Percentiles rank a stretch among this genome's conserved stretches.
Evolutionary conservation across 2,797 vertebrate genomes (phyloP).

Genomic region (Sebastes taczanowskii): DNA sequence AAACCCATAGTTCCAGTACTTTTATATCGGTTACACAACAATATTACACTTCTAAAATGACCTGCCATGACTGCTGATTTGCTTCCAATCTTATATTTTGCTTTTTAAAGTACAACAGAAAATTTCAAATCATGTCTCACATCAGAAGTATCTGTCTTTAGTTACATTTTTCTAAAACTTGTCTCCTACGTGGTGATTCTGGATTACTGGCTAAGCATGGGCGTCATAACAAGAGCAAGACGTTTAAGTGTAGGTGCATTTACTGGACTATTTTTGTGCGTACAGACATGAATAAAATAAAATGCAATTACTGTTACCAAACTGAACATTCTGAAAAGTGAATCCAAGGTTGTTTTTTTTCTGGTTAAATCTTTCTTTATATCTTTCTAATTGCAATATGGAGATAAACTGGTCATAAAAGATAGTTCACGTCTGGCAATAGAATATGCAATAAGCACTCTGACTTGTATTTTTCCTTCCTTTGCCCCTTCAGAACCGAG

Average conservation of each 20-base stretch:
- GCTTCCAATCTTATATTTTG: background rate
- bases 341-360: background rate
- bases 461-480: background rate
- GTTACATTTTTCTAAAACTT: background rate
- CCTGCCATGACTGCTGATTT: background rate
- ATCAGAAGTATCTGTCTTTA: background rate
- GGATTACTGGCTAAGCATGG: background rate
- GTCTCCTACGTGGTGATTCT: background rate
- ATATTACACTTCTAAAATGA: background rate
- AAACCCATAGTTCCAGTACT: background rate
- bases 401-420: slow-evolving; percentile 9
- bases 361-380: background rate
- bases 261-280: too few species aligned
- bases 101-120: background rate
- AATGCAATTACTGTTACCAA: background rate
- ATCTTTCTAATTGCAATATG: background rate
- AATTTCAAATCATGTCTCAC: background rate
- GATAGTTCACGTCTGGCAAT: background rate
- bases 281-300: background rate
- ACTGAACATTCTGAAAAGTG: background rate
- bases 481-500: slow-evolving; percentile 1
- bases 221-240: background rate
- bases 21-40: background rate
- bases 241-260: background rate
- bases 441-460: slow-evolving; percentile 10